These are phyloP conservation scores for Oryzias celebensis DNA, from an alignment of 2,113 vertebrate species.

Conservation along the genomic window DNA sequence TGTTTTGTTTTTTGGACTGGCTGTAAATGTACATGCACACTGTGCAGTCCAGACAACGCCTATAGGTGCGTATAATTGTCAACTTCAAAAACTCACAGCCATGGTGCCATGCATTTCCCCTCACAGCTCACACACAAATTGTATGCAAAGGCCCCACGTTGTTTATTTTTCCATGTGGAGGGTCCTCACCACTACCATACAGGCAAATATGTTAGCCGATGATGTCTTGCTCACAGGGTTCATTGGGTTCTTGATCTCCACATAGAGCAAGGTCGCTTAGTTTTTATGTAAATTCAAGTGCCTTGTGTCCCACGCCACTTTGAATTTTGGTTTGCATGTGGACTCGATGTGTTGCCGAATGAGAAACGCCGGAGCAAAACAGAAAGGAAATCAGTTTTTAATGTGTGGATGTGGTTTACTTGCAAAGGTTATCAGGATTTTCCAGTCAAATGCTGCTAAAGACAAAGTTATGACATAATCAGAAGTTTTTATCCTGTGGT, in stretches of 20 bases:
- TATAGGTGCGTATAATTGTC: slow-evolving; percentile 33
- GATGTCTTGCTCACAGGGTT: slow-evolving; percentile 24
- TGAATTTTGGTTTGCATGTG: slow-evolving; percentile 75
- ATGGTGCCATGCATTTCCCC: slow-evolving; percentile 14
- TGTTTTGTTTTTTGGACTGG: slow-evolving; percentile 6
- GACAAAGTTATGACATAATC: slow-evolving; percentile 8
- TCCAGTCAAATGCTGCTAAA: slow-evolving; percentile 26
- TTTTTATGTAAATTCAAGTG: slow-evolving; percentile 76
- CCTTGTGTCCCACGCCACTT: slow-evolving; percentile 64
- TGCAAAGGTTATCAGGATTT: slow-evolving; percentile 10
- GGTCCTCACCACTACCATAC: slow-evolving; percentile 18
- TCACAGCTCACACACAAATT: slow-evolving; percentile 48
- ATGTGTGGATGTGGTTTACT: slow-evolving; percentile 14
- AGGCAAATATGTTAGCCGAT: slow-evolving; percentile 49
- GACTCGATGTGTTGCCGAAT: slow-evolving; percentile 18
- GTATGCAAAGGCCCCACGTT: slow-evolving; percentile 57
- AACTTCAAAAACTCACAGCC: slow-evolving; percentile 8
- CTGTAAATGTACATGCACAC: slow-evolving; percentile 34
- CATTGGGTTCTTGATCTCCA: slow-evolving; percentile 16
- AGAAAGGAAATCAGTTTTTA: slow-evolving; percentile 10
- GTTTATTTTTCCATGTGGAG: slow-evolving; percentile 24
- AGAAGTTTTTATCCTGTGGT: slow-evolving; percentile 4
- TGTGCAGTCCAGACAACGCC: slow-evolving; percentile 20
- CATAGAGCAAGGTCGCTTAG: slow-evolving; percentile 43
- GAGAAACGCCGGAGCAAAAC: background rate